Evolutionary conservation across 2,113 vertebrate species (phyloP), one percentile per base, ranked within the genome.

Genomic region (Gorsachius goisagi): DNA sequence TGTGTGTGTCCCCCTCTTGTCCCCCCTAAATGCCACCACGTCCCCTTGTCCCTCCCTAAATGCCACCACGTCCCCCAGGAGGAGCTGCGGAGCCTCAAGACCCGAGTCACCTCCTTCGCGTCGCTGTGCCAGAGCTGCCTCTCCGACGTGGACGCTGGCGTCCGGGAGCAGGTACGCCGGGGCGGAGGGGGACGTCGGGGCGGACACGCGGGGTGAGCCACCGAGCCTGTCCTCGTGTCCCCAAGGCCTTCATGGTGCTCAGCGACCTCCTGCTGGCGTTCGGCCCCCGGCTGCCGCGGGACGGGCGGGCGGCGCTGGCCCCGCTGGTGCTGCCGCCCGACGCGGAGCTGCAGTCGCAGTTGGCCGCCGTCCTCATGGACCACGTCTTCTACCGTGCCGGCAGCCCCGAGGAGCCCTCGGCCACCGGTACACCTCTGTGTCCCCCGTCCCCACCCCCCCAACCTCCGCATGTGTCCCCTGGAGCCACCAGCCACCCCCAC

Each of bases 241-340:
- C 12, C 90, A n/a, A 99, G 99, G 98, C 99, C 13, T 99, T 99
- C 91, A 63, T 97, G 94, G 96, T 99, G 85, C 58, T 99, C 68
- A 99, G 98, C 66, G 99, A 99, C 95, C 73, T 99, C 78, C 98
- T 99, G 97, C 94, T 99, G 90, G 93, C 99, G 85, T 99, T 98
- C 81, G 98, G 98, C 16, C 79, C 49, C 7, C 94, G 55, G 45
- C 93, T 98, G 41, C 90, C 92, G 6, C 85, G 50, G 17, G 96
- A 95, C 12, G 96, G 96, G 6, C 73, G 94, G 18, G 96, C 97
- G 7, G 90, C 79, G 15, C 97, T 99, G 49, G 97, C 93, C 15
- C 63, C 94, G 0, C 84, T 99, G 89, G 90, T 97, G 60, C 93
- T 97, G 92, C 68, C 76, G 52, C 98, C 99, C 1, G 98, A 98